Conservation (phyloP, 2,113 vertebrate species). For the Oncorhynchus keta region DNA sequence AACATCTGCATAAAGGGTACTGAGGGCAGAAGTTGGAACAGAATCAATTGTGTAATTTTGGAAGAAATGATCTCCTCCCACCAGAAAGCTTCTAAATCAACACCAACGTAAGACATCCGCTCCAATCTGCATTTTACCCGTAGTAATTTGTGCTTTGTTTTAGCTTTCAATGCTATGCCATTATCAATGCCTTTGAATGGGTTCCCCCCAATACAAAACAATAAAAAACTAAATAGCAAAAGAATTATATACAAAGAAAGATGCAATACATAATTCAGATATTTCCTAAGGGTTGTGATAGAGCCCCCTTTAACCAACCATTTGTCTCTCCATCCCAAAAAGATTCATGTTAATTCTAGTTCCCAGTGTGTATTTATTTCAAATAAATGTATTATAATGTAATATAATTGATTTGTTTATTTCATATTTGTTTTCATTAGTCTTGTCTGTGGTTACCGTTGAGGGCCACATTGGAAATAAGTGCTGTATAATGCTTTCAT, state of each 20-base stretch:
- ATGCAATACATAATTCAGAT: not conserved
- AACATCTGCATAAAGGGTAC: not conserved
- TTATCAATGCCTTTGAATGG: constrained; percentile 6
- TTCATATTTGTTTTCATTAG: no score
- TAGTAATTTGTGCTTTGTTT: not conserved
- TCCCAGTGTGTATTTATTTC: no score
- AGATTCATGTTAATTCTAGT: no score
- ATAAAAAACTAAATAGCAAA: not conserved
- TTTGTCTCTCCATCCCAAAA: no score
- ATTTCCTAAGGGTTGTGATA: not conserved
- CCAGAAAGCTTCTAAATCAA: constrained; percentile 15
- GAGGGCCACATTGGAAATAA: no score
- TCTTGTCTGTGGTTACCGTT: no score
- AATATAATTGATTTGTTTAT: no score
- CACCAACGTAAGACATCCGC: not conserved
- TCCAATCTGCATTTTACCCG: not conserved
- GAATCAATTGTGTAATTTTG: not conserved
- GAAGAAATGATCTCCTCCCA: not conserved
- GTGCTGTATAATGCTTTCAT: no score
- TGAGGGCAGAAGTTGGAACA: not conserved
- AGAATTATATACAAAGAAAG: not conserved
- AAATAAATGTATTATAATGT: no score
- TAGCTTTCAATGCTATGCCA: not conserved
- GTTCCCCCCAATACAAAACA: not conserved
- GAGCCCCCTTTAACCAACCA: not conserved